Base-by-base conservation (phyloP, 2,113 vertebrate genomes). In the Halichoeres trimaculatus region DNA sequence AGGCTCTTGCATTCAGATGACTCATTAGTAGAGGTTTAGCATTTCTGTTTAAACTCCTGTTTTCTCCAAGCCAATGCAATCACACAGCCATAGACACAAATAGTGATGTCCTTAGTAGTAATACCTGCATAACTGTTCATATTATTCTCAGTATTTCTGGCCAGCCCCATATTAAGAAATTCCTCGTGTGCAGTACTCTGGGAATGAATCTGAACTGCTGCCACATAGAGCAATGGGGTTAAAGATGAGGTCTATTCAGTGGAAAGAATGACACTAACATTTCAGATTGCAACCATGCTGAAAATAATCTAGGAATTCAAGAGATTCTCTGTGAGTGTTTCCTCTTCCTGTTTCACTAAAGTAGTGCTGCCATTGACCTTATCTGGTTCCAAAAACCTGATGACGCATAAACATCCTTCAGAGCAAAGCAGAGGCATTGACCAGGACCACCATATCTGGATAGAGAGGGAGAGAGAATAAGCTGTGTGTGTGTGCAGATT, bases 121-220 rank as follows among this genome's bases (percentile, higher is more conserved):
- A 7, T 17, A 45, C 14, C 40, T 45, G 45, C 45, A 48, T 3
- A 13, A 48, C 5, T 48, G 7, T 48, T 19, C 8, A 2, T 48
- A n/a, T 55, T 45, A 43, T 51, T 41, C 20, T 19, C n/a, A 55
- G 11, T 34, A 22, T 59, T 76, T 63, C 34, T 62, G 55, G 24
- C 9, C 52, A 58, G 55, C 36, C 61, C 84, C 85, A 85, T 86
- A 89, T 90, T 90, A 85, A 87, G 86, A 78, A 88, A 89, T 87
- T 80, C 20, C 47, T 62, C 36, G 10, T 71, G 47, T 81, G 69
- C 68, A 85, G 22, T 70, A 57, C 41, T 47, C 30, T 30, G 17
- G 24, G 63, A 62, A 74, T 67, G 52, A 53, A 3, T 72, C 5
- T 51, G 23, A 74, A 36, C 70, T 26, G 43, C 67, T 70, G 0